phyloP scores from a whole-genome alignment of 64 coral and sea anemone species.

The Montipora sp. region DNA sequence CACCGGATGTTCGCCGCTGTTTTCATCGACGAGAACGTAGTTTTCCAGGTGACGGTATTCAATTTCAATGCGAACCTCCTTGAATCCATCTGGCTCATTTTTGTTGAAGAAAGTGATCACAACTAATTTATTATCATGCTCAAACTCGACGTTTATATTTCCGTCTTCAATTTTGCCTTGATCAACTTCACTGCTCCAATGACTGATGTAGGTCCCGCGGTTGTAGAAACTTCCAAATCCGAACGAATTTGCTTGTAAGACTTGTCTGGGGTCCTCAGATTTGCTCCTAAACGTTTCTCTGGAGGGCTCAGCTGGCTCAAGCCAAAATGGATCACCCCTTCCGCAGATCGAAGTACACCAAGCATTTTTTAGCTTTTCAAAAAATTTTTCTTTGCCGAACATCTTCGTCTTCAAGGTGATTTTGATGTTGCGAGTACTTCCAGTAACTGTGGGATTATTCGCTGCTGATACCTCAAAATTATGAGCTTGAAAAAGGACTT shows the following conservation, averaged over 20 bases:
- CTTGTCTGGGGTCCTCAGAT: conserved; percentile 33
- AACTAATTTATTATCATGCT: conserved; percentile 57
- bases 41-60: conserved; percentile 85
- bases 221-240: conserved; percentile 75
- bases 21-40: conserved; percentile 77
- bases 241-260: conserved; percentile 38
- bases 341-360: conserved; percentile 60
- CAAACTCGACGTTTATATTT: conserved; percentile 50
- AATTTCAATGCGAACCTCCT: conserved; percentile 72
- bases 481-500: background rate
- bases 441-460: background rate
- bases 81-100: background rate
- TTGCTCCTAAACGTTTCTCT: conserved; percentile 52
- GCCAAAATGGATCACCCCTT: conserved; percentile 57
- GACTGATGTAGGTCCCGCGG: conserved; percentile 67
- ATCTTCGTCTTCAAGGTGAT: conserved; percentile 6
- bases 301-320: conserved; percentile 60
- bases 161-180: background rate
- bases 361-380: conserved; percentile 52
- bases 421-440: conserved; percentile 5
- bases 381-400: conserved; percentile 20
- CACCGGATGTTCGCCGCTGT: conserved; percentile 49
- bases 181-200: conserved; percentile 62
- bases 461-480: background rate
- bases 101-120: conserved; percentile 29